Evolutionary conservation across 2,888 invertebrate genomes (phyloP), one percentile per base, ranked within the genome.

Genomic region (Polyommatus iphigenia): DNA sequence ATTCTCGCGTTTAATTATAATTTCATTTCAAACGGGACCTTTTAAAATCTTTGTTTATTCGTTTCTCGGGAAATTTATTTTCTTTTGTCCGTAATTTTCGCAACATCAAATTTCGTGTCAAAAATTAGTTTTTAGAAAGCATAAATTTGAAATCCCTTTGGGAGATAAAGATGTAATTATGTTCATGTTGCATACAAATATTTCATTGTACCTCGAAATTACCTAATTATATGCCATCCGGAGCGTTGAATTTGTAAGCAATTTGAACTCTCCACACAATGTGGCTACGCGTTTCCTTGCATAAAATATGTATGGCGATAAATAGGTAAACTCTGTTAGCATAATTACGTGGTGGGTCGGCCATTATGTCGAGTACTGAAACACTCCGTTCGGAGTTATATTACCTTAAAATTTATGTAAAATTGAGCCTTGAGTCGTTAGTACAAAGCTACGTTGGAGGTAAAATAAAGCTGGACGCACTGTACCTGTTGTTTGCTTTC

Each of bases 321-420:
- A 67, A 67, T 67, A 67, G 67, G 67, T 67, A 67, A 67, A 67
- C 29, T 29, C 67, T 67, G 67, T 67, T 67, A 32, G 67, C 67
- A 67, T 67, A 67, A 67, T 67, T 67, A 67, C 29, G 29, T 29
- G 67, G 59, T 59, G 29, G 62, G 62, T 67, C 67, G 67, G 36
- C 50, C 41, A 81, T 79, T 77, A 79, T 81, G 81, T 81, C 81
- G 80, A 80, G 81, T 73, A 78, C 78, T 79, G 81, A 78, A 80
- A 54, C 54, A 54, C 54, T 54, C 18, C 18, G 54, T 54, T 54
- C 18, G 4, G 54, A 54, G 5, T 54, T 50, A 18, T 18, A 54
- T 54, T 18, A 54, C 54, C 4, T 5, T 54, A 3, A 50, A 50
- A 2, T 50, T 50, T 50, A 18, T 54, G 5, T 54, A 54, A 15